phyloP scores from a whole-genome alignment of 2,113 vertebrate species.

The Chrysochloris asiatica region DNA sequence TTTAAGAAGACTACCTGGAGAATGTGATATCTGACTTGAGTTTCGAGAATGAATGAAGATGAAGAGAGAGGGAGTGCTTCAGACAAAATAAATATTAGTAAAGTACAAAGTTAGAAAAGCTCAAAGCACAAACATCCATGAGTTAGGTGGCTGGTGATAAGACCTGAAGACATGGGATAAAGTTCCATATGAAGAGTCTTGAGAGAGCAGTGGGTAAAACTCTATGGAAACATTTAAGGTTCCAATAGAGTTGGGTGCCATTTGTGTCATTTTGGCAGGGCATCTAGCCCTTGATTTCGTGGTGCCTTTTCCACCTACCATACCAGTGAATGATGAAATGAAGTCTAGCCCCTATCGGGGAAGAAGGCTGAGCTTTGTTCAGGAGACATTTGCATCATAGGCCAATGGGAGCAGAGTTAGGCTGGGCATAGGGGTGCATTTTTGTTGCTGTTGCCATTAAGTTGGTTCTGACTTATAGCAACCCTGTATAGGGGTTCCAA shows the following conservation, averaged over 20 bases:
- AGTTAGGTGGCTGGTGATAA: neutral
- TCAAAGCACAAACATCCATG: neutral
- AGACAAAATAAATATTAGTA: neutral
- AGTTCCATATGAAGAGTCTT: neutral
- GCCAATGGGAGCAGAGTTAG: neutral
- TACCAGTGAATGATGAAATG: neutral
- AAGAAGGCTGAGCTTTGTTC: neutral
- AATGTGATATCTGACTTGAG: neutral
- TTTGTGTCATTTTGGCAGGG: neutral
- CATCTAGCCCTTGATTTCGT: neutral
- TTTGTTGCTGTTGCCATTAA: too few relatives aligned
- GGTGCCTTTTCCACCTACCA: neutral
- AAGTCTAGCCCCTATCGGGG: neutral
- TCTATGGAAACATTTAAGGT: neutral
- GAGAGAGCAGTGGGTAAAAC: neutral
- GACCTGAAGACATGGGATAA: neutral
- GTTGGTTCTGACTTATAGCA: too few relatives aligned
- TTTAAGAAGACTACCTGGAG: constrained; percentile 11
- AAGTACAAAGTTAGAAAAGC: neutral
- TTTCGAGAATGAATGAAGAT: neutral
- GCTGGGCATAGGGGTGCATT: neutral
- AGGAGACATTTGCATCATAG: neutral
- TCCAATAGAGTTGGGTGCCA: neutral
- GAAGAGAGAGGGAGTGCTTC: neutral
- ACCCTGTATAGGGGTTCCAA: too few relatives aligned